Base-by-base conservation (phyloP, 2,888 invertebrate species). In the Calephelis perditalis region DNA sequence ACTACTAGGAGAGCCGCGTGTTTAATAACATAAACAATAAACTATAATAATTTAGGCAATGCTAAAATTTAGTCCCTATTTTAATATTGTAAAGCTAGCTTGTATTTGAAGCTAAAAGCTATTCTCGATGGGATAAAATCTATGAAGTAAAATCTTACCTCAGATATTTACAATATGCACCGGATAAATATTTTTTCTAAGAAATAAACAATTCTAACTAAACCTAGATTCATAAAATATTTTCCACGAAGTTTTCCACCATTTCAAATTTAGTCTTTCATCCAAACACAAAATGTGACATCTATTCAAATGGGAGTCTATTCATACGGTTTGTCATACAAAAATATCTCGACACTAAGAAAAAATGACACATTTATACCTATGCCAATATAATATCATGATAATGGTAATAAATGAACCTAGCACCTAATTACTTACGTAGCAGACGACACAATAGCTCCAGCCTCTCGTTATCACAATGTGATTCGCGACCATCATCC, bases 371-470 rank as follows among this genome's bases (percentile, higher is more conserved):
- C 62, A 64, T 63, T 63, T 63, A 59, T 66, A 67, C 65, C 60
- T 68, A 64, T 65, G 66, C 57, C 63, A 61, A 71, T 68, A 70
- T 72, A 74, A 74, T 70, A 74, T 74, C 70, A 67, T 71, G 68
- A 70, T 68, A 67, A 62, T 59, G 61, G 62, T 67, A 63, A 67
- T 72, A 76, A 76, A 77, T 71, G 70, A 65, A 76, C 73, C 74
- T 80, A 78, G 77, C 82, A 81, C 84, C 88, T 87, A 87, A 87
- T 87, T 87, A 87, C 86, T 87, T 85, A 87, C 83, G 77, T 72
- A 78, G 73, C 77, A 79, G 77, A 78, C 75, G 68, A 65, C 37
- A 83, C 81, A 87, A 86, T 77, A 67, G 65, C 57, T 58, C 66
- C 72, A 70, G 71, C 67, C 85, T 78, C 79, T 74, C 78, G 77